These are phyloP conservation scores for Epinephelus lanceolatus DNA, from an alignment of 2,113 vertebrate species.

Conservation along the genomic window DNA sequence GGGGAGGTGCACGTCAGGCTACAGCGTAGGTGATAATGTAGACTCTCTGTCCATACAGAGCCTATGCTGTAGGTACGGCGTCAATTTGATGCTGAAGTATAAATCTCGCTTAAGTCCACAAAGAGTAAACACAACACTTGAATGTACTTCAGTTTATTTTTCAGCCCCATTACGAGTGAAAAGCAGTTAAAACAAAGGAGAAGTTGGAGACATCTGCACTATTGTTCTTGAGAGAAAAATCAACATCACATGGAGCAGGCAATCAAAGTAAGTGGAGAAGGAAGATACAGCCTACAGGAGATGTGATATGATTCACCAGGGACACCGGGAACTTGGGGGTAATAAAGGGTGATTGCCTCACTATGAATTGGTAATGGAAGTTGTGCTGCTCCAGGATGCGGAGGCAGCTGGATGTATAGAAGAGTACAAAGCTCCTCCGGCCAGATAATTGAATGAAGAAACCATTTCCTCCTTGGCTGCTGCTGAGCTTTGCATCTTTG, in stretches of 20 bases:
- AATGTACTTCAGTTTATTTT: too few relatives aligned
- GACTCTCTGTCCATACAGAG: too few relatives aligned
- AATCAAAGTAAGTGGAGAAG: background rate
- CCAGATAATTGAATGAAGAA: slow-evolving; percentile 40
- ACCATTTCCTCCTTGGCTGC: slow-evolving; percentile 23
- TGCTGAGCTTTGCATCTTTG: slow-evolving; percentile 39
- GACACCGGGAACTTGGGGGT: background rate
- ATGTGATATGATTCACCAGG: slow-evolving; percentile 11
- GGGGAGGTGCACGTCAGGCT: too few relatives aligned
- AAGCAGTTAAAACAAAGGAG: too few relatives aligned
- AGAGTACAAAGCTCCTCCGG: slow-evolving; percentile 20
- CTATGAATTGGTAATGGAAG: slow-evolving; percentile 6
- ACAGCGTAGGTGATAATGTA: too few relatives aligned
- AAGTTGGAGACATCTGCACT: background rate
- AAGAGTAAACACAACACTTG: background rate
- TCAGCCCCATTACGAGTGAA: too few relatives aligned
- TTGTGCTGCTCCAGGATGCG: slow-evolving; percentile 1
- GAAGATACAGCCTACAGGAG: background rate
- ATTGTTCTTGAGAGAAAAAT: background rate
- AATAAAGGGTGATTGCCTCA: background rate
- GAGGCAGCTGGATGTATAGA: slow-evolving; percentile 24
- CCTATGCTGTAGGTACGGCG: too few relatives aligned
- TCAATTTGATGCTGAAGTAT: too few relatives aligned
- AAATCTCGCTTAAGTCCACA: too few relatives aligned
- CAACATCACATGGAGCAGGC: background rate